Evolutionary conservation across 2,888 invertebrate species (phyloP).

Genomic region (Euplagia quadripunctaria): DNA sequence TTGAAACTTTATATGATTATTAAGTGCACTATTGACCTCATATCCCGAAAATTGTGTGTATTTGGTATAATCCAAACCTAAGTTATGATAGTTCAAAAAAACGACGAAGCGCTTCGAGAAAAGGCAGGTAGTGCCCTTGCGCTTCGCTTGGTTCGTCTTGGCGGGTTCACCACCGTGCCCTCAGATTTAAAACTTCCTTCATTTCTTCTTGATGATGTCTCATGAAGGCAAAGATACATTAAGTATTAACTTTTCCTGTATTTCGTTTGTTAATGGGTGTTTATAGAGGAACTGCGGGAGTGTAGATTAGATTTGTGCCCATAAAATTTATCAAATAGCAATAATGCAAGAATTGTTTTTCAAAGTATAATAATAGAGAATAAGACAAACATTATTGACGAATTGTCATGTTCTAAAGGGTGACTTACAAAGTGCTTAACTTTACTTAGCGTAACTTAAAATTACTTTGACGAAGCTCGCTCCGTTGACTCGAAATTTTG

Average conservation of each 20-base stretch:
- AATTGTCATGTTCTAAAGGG: conserved; percentile 29
- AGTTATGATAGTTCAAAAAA: no score
- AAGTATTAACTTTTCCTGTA: no score
- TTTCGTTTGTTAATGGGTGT: not conserved
- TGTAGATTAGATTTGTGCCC: not conserved
- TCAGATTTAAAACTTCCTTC: not conserved
- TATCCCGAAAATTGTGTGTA: no score
- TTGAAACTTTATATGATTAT: no score
- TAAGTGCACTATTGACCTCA: no score
- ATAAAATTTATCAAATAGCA: not conserved
- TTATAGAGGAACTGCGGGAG: not conserved
- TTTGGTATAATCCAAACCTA: no score
- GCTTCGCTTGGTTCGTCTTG: no score
- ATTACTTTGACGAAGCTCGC: conserved; percentile 19
- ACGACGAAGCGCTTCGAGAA: no score
- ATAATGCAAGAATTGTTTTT: not conserved
- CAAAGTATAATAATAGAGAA: not conserved
- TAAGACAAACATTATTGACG: conserved; percentile 33
- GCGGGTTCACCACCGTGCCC: no score
- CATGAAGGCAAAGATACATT: not conserved
- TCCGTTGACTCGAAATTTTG: conserved; percentile 26
- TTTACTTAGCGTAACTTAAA: conserved; percentile 29
- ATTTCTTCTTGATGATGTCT: not conserved
- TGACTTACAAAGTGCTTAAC: conserved; percentile 27
- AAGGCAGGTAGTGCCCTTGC: no score